Percentiles rank a stretch among this genome's conserved stretches.
phyloP scores from a whole-genome alignment of 2,113 vertebrate species.

The Tamias sibiricus region DNA sequence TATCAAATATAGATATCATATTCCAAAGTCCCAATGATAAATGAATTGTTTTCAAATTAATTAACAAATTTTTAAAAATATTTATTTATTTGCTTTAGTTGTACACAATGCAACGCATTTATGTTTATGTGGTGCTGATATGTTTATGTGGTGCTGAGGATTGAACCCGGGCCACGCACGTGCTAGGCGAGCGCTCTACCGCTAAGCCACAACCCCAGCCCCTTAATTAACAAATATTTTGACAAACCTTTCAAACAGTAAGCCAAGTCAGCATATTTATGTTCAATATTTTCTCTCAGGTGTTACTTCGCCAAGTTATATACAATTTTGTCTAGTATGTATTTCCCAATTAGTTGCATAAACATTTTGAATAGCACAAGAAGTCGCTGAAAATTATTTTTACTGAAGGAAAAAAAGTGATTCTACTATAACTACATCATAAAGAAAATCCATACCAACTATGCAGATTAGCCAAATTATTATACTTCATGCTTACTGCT shows the following conservation, averaged over 20 bases:
- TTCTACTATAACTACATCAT: not conserved
- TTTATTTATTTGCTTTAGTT: too few species aligned
- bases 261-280: not conserved
- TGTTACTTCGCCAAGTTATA: not conserved
- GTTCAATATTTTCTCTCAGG: not conserved
- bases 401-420: not conserved
- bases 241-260: not conserved
- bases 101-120: too few species aligned
- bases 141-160: too few species aligned
- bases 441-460: not conserved
- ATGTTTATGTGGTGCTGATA: too few species aligned
- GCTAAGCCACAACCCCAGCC: too few species aligned
- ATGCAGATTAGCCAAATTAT: not conserved
- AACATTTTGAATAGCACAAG: not conserved
- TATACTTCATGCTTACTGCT: not conserved
- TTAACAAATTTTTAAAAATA: not conserved
- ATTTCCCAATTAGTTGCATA: not conserved
- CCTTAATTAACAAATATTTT: not conserved
- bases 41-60: not conserved
- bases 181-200: too few species aligned
- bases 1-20: not conserved
- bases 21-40: not conserved
- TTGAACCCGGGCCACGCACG: too few species aligned
- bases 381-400: constrained; percentile 9
- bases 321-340: not conserved